These are phyloP conservation scores for Andrena minutula DNA, from an alignment of 2,888 invertebrate genomes.

Conservation along the genomic window DNA sequence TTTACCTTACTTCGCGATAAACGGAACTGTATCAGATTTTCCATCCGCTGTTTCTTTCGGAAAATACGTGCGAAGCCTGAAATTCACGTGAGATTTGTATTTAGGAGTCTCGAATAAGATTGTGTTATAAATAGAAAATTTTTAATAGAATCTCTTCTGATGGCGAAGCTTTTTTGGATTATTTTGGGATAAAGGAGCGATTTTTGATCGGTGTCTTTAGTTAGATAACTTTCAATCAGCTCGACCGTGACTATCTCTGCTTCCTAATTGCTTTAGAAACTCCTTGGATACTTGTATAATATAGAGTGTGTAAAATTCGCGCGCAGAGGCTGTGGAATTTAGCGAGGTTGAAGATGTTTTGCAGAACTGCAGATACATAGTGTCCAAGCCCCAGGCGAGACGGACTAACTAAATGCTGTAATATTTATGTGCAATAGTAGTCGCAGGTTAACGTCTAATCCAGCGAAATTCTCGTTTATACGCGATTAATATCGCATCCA, in stretches of 20 bases:
- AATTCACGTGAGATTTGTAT: background rate
- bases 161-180: too few relatives aligned
- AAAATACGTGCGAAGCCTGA: background rate
- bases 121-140: too few relatives aligned
- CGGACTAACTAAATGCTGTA: background rate
- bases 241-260: too few relatives aligned
- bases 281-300: too few relatives aligned
- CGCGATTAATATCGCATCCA: slow-evolving; percentile 67
- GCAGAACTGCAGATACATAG: background rate
- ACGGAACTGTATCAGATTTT: slow-evolving; percentile 6
- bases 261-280: too few relatives aligned
- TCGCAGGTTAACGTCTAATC: slow-evolving; percentile 41
- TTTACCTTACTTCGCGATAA: slow-evolving; percentile 1
- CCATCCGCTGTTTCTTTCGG: background rate
- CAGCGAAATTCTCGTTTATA: slow-evolving; percentile 58
- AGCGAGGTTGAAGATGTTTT: background rate
- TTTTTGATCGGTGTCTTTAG: too few relatives aligned
- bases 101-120: too few relatives aligned
- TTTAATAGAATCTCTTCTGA: too few relatives aligned
- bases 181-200: too few relatives aligned
- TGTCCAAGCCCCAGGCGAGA: background rate
- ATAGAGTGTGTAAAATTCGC: too few relatives aligned
- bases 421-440: background rate
- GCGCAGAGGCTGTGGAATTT: background rate
- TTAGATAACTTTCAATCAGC: too few relatives aligned